These are phyloP conservation scores for Zingel zingel DNA, from an alignment of 2,113 vertebrate species.

Conservation along the genomic window DNA sequence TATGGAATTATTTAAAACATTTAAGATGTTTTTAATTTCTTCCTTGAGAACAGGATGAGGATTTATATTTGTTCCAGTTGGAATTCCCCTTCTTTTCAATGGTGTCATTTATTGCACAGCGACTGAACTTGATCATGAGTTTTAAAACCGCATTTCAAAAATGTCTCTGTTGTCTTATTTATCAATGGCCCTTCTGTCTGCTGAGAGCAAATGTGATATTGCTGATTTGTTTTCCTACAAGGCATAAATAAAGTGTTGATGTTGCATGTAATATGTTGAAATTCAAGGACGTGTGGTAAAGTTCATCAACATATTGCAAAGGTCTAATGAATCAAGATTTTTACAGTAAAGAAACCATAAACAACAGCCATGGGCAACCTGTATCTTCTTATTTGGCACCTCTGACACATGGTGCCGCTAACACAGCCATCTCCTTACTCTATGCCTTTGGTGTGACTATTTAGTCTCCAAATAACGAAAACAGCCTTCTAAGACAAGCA, in stretches of 20 bases:
- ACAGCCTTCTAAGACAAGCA: not conserved
- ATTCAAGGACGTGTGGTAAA: not conserved
- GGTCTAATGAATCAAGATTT: not conserved
- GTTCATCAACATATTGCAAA: not conserved
- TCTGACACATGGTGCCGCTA: not conserved
- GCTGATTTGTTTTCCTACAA: not conserved
- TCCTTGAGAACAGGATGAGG: conserved; percentile 15
- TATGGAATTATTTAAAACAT: conserved; percentile 11
- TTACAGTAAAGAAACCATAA: not conserved
- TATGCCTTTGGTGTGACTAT: not conserved
- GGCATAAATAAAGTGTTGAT: not conserved
- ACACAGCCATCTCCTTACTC: not conserved
- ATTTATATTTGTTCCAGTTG: conserved; percentile 30
- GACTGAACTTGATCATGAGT: conserved; percentile 67
- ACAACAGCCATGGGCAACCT: not conserved
- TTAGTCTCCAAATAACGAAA: not conserved
- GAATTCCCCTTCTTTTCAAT: conserved; percentile 46
- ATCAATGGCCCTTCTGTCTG: conserved; percentile 67
- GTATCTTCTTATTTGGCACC: not conserved
- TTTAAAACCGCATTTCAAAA: conserved; percentile 52
- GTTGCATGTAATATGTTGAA: conserved; percentile 8
- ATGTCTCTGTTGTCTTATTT: conserved; percentile 30
- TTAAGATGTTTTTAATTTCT: conserved; percentile 18
- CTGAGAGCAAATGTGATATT: conserved; percentile 1
- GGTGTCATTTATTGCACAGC: conserved; percentile 49